These are phyloP conservation scores for Aquatica leii DNA, from an alignment of 2,888 invertebrate species.

Conservation along the genomic window DNA sequence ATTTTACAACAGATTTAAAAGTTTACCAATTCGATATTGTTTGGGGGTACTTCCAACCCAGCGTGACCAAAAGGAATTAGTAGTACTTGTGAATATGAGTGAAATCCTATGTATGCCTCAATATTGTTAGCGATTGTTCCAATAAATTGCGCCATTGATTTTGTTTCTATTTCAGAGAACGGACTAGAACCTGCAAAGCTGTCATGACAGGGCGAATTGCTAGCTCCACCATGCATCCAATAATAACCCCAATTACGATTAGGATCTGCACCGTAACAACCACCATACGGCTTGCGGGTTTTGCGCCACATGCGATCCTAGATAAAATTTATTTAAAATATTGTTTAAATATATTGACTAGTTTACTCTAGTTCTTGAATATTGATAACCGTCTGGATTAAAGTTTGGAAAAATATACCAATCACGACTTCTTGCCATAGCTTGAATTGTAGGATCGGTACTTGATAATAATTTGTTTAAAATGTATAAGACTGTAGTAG, in stretches of 20 bases:
- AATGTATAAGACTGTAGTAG: constrained; percentile 60
- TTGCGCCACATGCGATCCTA: constrained; percentile 76
- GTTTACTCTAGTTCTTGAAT: constrained; percentile 70
- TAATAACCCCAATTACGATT: constrained; percentile 80
- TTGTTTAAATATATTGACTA: background rate
- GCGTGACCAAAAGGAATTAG: constrained; percentile 74
- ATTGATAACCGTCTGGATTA: constrained; percentile 80
- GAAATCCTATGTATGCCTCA: constrained; percentile 72
- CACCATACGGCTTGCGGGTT: constrained; percentile 64
- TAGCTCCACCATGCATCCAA: constrained; percentile 70
- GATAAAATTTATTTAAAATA: background rate
- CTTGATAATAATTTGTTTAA: constrained; percentile 77
- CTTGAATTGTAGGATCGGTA: constrained; percentile 63
- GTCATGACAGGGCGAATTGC: constrained; percentile 64
- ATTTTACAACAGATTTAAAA: too few relatives aligned
- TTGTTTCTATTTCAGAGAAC: constrained; percentile 74
- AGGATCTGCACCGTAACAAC: constrained; percentile 72
- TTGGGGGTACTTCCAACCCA: constrained; percentile 60
- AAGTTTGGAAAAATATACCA: constrained; percentile 79
- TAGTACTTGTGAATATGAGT: constrained; percentile 75
- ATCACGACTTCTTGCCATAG: constrained; percentile 71
- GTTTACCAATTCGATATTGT: constrained; percentile 65
- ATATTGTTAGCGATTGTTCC: constrained; percentile 61
- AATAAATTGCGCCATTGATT: constrained; percentile 64
- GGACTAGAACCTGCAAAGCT: constrained; percentile 69